Percentiles rank a stretch among this genome's conserved stretches.
Evolutionary conservation across 23 tunicate genomes (phyloP).

Genomic region (Trididemnum nubilum): DNA sequence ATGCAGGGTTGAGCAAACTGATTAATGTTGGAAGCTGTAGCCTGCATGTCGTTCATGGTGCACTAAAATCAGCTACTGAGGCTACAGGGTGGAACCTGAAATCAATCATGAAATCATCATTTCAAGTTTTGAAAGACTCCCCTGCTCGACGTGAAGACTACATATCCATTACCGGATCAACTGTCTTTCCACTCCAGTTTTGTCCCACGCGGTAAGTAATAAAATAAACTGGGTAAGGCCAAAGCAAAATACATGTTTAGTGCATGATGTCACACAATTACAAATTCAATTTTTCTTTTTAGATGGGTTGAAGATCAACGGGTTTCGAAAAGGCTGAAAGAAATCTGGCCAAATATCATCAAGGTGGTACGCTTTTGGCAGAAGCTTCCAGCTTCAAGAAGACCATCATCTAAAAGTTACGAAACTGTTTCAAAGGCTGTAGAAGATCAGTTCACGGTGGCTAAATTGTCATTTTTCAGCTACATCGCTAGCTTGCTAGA

Average conservation of each 20-base stretch:
- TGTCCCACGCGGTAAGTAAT: not conserved
- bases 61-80: not conserved
- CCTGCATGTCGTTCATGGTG: conserved; percentile 3
- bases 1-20: not conserved
- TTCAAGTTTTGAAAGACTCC: not conserved
- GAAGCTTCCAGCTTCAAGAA: not conserved
- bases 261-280: not conserved
- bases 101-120: not conserved
- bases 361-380: not conserved
- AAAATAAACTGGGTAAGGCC: not conserved
- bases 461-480: not conserved
- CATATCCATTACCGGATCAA: not conserved
- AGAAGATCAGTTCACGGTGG: not conserved
- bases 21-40: not conserved
- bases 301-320: conserved; percentile 1
- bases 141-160: not conserved
- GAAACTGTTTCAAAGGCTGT: not conserved
- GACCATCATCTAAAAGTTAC: not conserved
- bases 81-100: conserved; percentile 3
- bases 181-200: not conserved
- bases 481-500: not conserved
- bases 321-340: conserved; percentile 1
- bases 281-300: not conserved
- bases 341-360: not conserved
- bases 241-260: not conserved